Percentiles rank a stretch among this genome's conserved stretches.
phyloP scores from a whole-genome alignment of 2,888 invertebrate genomes.

The Artemia sinica region DNA sequence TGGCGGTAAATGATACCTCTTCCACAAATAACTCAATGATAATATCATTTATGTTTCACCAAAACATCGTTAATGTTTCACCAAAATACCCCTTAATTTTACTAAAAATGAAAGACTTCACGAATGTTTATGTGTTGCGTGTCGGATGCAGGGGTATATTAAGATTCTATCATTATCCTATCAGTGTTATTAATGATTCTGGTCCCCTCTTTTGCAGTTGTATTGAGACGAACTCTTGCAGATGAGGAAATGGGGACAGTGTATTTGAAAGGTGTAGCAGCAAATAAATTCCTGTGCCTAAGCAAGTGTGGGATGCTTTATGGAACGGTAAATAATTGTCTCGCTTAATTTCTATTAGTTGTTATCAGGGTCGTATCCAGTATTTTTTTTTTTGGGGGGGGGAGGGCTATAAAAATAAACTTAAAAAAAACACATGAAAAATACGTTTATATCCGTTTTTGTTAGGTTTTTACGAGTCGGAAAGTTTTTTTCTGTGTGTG shows the following conservation, averaged over 20 bases:
- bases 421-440: too few relatives aligned
- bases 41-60: too few relatives aligned
- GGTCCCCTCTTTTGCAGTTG: not conserved
- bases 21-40: too few relatives aligned
- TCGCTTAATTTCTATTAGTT: not conserved
- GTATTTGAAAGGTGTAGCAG: slow-evolving; percentile 70
- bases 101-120: too few relatives aligned
- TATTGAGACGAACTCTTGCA: not conserved
- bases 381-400: not conserved
- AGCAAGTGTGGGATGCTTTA: slow-evolving; percentile 68
- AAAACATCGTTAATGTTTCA: too few relatives aligned
- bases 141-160: too few relatives aligned
- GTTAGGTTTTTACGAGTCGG: not conserved
- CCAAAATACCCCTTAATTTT: too few relatives aligned
- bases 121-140: too few relatives aligned
- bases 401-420: not conserved
- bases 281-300: slow-evolving; percentile 75
- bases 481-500: not conserved
- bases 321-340: slow-evolving; percentile 53
- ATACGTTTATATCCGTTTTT: too few relatives aligned
- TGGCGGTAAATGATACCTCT: too few relatives aligned
- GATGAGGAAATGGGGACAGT: slow-evolving; percentile 38
- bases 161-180: too few relatives aligned
- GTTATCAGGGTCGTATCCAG: not conserved
- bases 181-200: too few relatives aligned